A percentile compares a stretch with the other conserved stretches of the same genome.
Conservation (phyloP, 2,113 vertebrate genomes). For the Balaeniceps rex region DNA sequence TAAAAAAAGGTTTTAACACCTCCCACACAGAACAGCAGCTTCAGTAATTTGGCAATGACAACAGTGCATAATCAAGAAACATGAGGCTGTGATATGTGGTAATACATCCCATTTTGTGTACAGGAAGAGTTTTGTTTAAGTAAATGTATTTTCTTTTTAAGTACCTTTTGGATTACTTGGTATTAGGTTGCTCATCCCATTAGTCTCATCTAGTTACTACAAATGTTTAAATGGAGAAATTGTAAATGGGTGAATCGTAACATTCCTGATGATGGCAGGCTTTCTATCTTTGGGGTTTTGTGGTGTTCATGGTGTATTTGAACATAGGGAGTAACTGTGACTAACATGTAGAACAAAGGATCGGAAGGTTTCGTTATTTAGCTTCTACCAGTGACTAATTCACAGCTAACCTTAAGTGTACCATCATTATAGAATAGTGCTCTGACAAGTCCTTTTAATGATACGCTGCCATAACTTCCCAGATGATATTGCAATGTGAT, state of each 20-base stretch:
- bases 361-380: not conserved
- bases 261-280: not conserved
- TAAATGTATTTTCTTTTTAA: not conserved
- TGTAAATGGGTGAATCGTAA: not conserved
- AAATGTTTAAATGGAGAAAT: not conserved
- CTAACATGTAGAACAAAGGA: not conserved
- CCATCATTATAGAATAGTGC: not conserved
- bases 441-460: slow-evolving; percentile 11
- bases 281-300: not conserved
- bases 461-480: not conserved
- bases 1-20: slow-evolving; percentile 71
- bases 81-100: not conserved
- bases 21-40: slow-evolving; percentile 67
- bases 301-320: not conserved
- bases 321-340: not conserved
- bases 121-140: not conserved
- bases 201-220: not conserved
- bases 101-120: slow-evolving; percentile 27
- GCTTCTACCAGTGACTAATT: slow-evolving; percentile 31
- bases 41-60: slow-evolving; percentile 53
- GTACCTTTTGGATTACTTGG: not conserved
- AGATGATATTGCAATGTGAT: not conserved
- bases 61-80: slow-evolving; percentile 59
- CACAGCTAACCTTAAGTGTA: not conserved
- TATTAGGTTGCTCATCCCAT: not conserved